Percentiles rank a stretch among this genome's conserved stretches.
Evolutionary conservation across 1,140 invertebrate genomes (phyloP).

Genomic region (Drosophila nannoptera): DNA sequence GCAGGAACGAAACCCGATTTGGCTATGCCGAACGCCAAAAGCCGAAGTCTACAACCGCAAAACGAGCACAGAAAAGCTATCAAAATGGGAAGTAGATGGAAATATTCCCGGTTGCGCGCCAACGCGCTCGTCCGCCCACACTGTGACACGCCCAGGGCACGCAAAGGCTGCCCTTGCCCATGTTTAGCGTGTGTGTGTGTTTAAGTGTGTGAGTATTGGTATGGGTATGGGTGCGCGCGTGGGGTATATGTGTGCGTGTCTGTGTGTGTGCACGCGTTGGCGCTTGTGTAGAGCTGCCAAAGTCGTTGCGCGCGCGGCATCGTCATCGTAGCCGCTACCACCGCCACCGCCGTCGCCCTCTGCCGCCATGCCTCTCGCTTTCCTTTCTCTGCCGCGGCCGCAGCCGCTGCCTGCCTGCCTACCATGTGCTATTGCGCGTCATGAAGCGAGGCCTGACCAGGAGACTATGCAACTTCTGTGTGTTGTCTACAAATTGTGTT

Average conservation of each 20-base stretch:
- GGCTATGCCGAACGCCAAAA: conserved; percentile 6
- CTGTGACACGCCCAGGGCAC: conserved; percentile 16
- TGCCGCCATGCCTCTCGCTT: conserved; percentile 20
- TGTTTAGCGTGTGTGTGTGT: conserved; percentile 17
- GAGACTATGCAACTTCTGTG: conserved; percentile 69
- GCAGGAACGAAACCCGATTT: conserved; percentile 12
- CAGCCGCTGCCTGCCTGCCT: conserved; percentile 15
- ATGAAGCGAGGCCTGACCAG: conserved; percentile 59
- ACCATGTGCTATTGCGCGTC: conserved; percentile 36
- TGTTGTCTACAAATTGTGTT: conserved; percentile 43
- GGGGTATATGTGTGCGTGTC: conserved; percentile 21
- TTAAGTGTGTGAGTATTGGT: conserved; percentile 28
- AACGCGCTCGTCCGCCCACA: conserved; percentile 19
- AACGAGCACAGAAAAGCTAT: conserved; percentile 33
- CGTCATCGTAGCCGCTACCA: conserved; percentile 31
- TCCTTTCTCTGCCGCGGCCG: conserved; percentile 1
- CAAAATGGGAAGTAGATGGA: conserved; percentile 35
- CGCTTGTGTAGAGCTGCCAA: conserved; percentile 38
- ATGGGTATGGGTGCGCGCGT: too few species aligned
- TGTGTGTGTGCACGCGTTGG: conserved; percentile 26
- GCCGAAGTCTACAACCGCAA: conserved; percentile 3
- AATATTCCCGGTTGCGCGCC: conserved; percentile 23
- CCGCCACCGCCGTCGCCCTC: neutral
- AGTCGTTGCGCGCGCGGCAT: conserved; percentile 48
- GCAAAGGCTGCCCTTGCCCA: conserved; percentile 9